These are phyloP conservation scores for Hyphantria cunea DNA, from an alignment of 1,140 invertebrate genomes.

Conservation along the genomic window DNA sequence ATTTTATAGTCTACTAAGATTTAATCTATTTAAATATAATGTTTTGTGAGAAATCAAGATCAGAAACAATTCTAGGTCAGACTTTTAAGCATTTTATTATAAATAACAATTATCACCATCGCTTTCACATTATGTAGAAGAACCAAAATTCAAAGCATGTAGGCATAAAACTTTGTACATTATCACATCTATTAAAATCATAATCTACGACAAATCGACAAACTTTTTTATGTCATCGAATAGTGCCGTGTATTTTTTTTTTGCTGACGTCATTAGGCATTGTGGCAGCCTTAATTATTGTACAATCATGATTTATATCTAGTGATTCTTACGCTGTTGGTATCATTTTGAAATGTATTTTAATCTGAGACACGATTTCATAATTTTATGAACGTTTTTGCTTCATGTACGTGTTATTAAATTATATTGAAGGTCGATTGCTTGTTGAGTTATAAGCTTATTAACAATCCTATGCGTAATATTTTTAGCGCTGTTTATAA, in stretches of 20 bases:
- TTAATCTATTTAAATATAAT: no score
- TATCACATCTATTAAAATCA: no score
- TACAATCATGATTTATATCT: slow-evolving; percentile 18
- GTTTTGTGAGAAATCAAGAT: no score
- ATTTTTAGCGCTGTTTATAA: slow-evolving; percentile 11
- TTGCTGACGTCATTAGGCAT: slow-evolving; percentile 16
- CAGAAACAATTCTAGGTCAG: no score
- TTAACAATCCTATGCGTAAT: slow-evolving; percentile 1
- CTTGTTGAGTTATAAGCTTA: slow-evolving; percentile 1
- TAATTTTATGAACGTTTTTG: slow-evolving; percentile 19
- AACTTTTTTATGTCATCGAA: slow-evolving; percentile 3
- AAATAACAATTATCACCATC: no score
- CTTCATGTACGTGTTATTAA: slow-evolving; percentile 9
- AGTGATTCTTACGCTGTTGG: slow-evolving; percentile 11
- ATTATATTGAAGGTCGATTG: slow-evolving; percentile 8
- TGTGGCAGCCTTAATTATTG: slow-evolving; percentile 19
- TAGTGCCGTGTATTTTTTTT: slow-evolving; percentile 17
- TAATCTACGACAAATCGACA: slow-evolving; percentile 3
- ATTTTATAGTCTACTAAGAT: no score
- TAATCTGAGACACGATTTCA: slow-evolving; percentile 24
- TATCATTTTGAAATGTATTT: slow-evolving; percentile 11
- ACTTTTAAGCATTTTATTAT: no score
- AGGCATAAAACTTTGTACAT: background rate
- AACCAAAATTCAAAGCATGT: background rate
- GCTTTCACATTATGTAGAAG: no score